Evolutionary conservation across 2,888 invertebrate genomes (phyloP).

Genomic region (Himalopsyche anomala): DNA sequence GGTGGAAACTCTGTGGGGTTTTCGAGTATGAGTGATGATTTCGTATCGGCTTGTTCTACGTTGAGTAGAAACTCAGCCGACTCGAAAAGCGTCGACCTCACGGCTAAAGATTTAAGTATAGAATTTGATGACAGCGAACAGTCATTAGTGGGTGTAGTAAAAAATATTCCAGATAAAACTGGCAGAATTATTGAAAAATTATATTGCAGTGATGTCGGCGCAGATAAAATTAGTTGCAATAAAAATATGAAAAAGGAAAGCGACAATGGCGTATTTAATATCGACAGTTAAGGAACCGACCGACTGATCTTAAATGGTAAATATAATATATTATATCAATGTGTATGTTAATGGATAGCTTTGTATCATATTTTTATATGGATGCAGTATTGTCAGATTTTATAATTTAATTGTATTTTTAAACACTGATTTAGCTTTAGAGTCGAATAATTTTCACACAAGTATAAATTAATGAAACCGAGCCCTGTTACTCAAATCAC

Average conservation of each 20-base stretch:
- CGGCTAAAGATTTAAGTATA: slow-evolving; percentile 16
- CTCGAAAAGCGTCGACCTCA: neutral
- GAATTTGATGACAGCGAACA: neutral
- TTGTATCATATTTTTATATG: slow-evolving; percentile 8
- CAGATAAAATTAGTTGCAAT: neutral
- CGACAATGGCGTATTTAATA: neutral
- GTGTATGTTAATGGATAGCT: neutral
- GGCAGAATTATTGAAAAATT: slow-evolving; percentile 5
- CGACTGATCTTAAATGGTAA: neutral
- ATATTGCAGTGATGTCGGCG: neutral
- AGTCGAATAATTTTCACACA: neutral
- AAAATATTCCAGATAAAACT: neutral
- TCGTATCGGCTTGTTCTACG: slow-evolving; percentile 13
- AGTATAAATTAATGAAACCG: too few relatives aligned
- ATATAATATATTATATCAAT: neutral
- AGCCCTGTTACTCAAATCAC: too few relatives aligned
- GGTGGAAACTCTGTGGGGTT: slow-evolving; percentile 28
- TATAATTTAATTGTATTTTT: neutral
- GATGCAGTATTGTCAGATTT: neutral
- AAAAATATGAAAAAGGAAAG: neutral
- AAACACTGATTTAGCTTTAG: neutral
- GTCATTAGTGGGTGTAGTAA: neutral
- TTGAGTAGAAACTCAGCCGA: slow-evolving; percentile 12
- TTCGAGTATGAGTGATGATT: slow-evolving; percentile 22
- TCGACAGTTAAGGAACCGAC: neutral